Conservation (phyloP, 2,888 invertebrate species). For the Sarcophaga caerulescens region DNA sequence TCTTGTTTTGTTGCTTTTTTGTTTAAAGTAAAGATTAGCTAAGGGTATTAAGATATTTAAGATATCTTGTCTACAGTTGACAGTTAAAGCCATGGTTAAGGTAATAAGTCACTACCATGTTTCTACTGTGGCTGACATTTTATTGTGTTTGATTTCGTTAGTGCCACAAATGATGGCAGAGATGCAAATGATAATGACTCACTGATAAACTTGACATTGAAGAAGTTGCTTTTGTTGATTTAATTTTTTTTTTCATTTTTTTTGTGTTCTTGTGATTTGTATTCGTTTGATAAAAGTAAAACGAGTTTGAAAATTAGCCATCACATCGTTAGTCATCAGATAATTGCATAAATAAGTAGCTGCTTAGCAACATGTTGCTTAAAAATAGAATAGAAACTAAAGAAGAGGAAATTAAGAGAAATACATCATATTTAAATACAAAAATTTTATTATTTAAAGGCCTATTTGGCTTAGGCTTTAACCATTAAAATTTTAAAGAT, state of each 20-base stretch:
- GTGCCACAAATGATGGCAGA: neutral
- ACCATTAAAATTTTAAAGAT: too few relatives aligned
- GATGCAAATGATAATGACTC: slow-evolving; percentile 29
- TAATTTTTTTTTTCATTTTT: slow-evolving; percentile 1
- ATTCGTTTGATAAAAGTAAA: neutral
- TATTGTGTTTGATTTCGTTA: slow-evolving; percentile 46
- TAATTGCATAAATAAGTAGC: neutral
- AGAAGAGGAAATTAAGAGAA: neutral
- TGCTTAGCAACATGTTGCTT: slow-evolving; percentile 18
- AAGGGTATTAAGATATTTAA: slow-evolving; percentile 62
- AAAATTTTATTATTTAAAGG: too few relatives aligned
- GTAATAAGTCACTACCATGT: slow-evolving; percentile 45
- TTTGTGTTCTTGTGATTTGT: neutral
- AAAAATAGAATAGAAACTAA: neutral
- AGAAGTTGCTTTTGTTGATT: slow-evolving; percentile 1
- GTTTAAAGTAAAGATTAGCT: slow-evolving; percentile 59
- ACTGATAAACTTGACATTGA: slow-evolving; percentile 63
- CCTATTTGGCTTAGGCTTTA: too few relatives aligned
- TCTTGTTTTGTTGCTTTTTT: slow-evolving; percentile 25
- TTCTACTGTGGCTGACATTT: slow-evolving; percentile 46
- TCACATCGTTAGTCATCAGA: neutral
- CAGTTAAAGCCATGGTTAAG: slow-evolving; percentile 61
- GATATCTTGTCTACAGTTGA: slow-evolving; percentile 53
- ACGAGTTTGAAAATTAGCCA: neutral
- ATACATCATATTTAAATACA: too few relatives aligned